Evolutionary conservation across 1,140 invertebrate species (phyloP).

Genomic region (Mactra quadrangularis): DNA sequence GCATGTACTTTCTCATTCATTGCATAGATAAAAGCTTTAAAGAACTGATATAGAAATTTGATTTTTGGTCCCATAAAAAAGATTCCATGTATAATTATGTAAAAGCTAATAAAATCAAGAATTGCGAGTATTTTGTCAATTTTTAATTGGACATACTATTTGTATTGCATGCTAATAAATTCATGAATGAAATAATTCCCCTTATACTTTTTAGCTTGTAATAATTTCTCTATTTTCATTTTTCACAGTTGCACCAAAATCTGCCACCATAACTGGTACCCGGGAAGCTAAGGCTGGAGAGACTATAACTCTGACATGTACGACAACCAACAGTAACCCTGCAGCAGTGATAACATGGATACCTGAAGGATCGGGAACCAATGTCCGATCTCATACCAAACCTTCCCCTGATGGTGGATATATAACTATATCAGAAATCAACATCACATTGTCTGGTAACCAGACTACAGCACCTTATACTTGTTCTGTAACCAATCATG

Average conservation of each 20-base stretch:
- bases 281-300: slow-evolving; percentile 93
- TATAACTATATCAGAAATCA: slow-evolving; percentile 95
- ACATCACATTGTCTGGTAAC: slow-evolving; percentile 87
- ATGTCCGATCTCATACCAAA: slow-evolving; percentile 82
- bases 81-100: no score
- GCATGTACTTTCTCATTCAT: no score
- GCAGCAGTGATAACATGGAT: slow-evolving; percentile 96
- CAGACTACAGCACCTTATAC: slow-evolving; percentile 80
- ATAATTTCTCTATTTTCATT: no score
- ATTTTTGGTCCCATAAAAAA: no score
- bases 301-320: slow-evolving; percentile 92
- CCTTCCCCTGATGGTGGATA: slow-evolving; percentile 89
- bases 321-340: slow-evolving; percentile 95
- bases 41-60: no score
- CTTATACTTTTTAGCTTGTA: no score
- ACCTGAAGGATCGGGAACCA: slow-evolving; percentile 68
- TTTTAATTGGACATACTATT: no score
- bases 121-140: no score
- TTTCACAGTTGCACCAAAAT: slow-evolving; percentile 94
- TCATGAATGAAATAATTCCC: no score
- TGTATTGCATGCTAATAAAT: no score
- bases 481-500: slow-evolving; percentile 84
- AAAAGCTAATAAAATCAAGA: no score
- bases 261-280: slow-evolving; percentile 92
- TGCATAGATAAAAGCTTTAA: no score